These are phyloP conservation scores for Phasianus colchicus DNA, from an alignment of 2,113 vertebrate species.

Conservation along the genomic window DNA sequence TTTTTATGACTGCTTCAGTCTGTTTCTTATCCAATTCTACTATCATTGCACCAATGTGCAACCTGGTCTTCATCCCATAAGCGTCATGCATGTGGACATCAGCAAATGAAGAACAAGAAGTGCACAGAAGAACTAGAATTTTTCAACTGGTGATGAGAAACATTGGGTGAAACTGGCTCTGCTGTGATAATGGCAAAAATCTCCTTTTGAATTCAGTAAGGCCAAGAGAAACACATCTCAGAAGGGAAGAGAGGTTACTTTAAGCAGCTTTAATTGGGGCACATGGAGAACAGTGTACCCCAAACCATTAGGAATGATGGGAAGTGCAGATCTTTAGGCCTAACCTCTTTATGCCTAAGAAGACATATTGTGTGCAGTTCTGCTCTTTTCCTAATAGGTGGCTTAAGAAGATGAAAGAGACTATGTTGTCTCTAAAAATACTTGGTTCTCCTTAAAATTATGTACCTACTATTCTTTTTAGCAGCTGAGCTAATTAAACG, in stretches of 20 bases:
- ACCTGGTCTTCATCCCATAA: not conserved
- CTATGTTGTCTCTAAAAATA: not conserved
- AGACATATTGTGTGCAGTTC: not conserved
- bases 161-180: not conserved
- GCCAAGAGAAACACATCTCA: not conserved
- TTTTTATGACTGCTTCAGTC: not conserved
- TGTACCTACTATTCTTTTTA: slow-evolving; percentile 7
- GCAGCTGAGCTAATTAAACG: slow-evolving; percentile 8
- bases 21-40: not conserved
- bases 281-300: not conserved
- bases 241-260: not conserved
- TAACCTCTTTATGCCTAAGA: not conserved
- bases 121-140: not conserved
- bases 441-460: not conserved
- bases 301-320: not conserved
- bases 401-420: not conserved
- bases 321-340: not conserved
- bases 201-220: not conserved
- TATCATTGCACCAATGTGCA: not conserved
- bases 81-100: not conserved
- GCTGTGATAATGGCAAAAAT: not conserved
- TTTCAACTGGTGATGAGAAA: not conserved
- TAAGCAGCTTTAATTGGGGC: not conserved
- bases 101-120: not conserved
- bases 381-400: not conserved